Evolutionary conservation across 2,797 vertebrate species (phyloP).

Genomic region (Dryobates pubescens): DNA sequence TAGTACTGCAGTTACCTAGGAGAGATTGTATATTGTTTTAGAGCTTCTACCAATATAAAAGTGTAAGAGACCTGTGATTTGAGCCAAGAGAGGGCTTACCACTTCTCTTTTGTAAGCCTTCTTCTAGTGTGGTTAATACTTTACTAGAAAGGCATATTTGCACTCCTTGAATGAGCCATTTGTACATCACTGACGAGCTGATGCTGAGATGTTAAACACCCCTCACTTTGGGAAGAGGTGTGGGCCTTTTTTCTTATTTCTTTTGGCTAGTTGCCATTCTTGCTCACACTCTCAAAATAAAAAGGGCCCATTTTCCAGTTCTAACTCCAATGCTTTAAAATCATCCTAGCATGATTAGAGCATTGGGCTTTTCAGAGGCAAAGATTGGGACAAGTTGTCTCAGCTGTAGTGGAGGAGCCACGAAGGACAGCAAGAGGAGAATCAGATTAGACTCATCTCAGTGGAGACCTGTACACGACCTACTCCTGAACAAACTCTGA

Average conservation of each 20-base stretch:
- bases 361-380: neutral
- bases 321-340: neutral
- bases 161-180: neutral
- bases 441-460: neutral
- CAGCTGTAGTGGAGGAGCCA: neutral
- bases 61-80: neutral
- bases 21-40: neutral
- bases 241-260: neutral
- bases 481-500: neutral
- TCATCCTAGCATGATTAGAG: neutral
- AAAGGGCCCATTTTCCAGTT: neutral
- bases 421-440: neutral
- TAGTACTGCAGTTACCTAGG: constrained; percentile 30
- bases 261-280: neutral
- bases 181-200: neutral
- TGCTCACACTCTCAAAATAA: neutral
- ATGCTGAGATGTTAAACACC: neutral
- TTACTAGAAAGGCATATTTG: neutral
- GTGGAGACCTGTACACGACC: neutral
- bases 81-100: neutral
- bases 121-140: neutral
- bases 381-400: neutral
- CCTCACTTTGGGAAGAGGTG: neutral
- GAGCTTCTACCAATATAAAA: neutral
- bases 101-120: neutral